These are phyloP conservation scores for Atta cephalotes DNA, from an alignment of 1,140 invertebrate species.

Conservation along the genomic window DNA sequence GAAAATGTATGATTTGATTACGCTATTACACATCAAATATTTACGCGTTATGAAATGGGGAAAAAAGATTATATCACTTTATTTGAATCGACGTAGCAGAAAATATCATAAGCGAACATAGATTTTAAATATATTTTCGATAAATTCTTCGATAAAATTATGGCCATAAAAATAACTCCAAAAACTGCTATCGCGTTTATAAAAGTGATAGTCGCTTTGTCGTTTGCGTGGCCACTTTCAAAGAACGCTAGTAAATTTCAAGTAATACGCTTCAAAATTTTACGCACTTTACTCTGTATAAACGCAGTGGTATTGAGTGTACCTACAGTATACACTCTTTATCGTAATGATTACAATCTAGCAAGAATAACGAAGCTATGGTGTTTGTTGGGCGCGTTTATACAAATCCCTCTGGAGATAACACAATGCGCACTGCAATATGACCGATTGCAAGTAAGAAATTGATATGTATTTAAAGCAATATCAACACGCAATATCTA, in stretches of 20 bases:
- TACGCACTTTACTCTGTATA: constrained; percentile 32
- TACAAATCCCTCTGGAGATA: constrained; percentile 53
- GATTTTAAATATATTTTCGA: not conserved
- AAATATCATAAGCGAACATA: not conserved
- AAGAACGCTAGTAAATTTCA: constrained; percentile 40
- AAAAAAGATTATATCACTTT: not conserved
- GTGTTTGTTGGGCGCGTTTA: constrained; percentile 36
- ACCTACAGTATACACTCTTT: constrained; percentile 25
- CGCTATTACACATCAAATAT: constrained; percentile 28
- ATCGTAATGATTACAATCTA: constrained; percentile 35
- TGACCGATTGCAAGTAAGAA: constrained; percentile 64
- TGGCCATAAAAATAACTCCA: constrained; percentile 50
- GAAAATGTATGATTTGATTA: not conserved
- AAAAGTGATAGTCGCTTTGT: constrained; percentile 31
- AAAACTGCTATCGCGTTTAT: constrained; percentile 57
- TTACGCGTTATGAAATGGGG: not conserved
- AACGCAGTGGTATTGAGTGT: constrained; percentile 42
- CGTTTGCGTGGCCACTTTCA: constrained; percentile 57
- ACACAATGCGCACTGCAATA: constrained; percentile 40
- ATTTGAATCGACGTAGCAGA: not conserved
- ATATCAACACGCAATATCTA: not conserved
- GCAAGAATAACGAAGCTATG: constrained; percentile 51
- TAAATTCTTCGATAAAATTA: not conserved
- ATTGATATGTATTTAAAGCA: not conserved
- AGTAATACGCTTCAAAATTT: constrained; percentile 47